Evolutionary conservation across 2,113 vertebrate genomes (phyloP).

Genomic region (Machaerirhynchus nigripectus): DNA sequence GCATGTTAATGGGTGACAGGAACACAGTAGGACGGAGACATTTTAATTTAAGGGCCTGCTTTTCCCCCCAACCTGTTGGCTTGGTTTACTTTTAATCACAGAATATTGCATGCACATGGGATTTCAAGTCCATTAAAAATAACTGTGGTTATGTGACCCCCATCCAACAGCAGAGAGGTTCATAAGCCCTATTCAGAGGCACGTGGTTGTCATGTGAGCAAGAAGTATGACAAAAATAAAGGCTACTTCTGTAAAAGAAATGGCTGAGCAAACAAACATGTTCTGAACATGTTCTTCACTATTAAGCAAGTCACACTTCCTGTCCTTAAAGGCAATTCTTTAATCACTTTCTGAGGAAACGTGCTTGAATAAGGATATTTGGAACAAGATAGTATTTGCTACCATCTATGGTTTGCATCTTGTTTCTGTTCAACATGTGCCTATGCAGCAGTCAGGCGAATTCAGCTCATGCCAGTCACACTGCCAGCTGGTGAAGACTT

Average conservation of each 20-base stretch:
- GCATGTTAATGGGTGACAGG: conserved; percentile 9
- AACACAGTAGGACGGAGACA: not conserved
- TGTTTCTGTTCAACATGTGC: not conserved
- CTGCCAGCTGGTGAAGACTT: not conserved
- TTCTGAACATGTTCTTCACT: not conserved
- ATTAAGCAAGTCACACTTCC: not conserved
- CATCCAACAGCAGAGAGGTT: not conserved
- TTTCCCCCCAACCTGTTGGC: not conserved
- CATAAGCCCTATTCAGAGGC: not conserved
- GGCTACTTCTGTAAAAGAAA: not conserved
- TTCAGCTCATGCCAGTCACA: not conserved
- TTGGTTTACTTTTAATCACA: conserved; percentile 14
- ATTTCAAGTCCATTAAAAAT: not conserved
- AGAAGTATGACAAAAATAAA: not conserved
- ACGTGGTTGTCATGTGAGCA: not conserved
- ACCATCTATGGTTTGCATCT: not conserved
- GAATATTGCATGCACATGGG: not conserved
- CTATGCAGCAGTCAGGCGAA: not conserved
- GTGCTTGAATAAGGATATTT: not conserved
- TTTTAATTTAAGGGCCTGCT: conserved; percentile 16
- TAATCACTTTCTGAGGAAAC: not conserved
- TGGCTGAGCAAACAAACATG: not conserved
- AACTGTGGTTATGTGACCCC: not conserved
- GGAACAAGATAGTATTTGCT: not conserved
- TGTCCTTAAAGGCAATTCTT: not conserved